Evolutionary conservation across 2,113 vertebrate species (phyloP).

Genomic region (Microtus oregoni): DNA sequence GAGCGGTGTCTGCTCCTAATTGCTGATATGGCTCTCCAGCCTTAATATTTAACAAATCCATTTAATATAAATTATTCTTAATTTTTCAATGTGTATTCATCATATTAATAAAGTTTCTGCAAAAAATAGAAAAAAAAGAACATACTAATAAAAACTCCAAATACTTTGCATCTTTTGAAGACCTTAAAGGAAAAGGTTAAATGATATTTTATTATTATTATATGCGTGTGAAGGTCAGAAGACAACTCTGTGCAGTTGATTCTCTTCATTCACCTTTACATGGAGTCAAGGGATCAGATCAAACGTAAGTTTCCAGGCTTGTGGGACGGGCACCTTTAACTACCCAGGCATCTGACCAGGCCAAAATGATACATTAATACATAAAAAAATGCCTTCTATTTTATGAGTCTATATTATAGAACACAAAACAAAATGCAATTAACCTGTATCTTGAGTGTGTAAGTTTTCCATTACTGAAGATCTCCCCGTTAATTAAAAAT

Average conservation of each 20-base stretch:
- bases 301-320: neutral
- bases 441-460: neutral
- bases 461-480: neutral
- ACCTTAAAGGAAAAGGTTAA: neutral
- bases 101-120: neutral
- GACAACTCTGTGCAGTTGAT: neutral
- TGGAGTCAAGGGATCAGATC: neutral
- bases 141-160: neutral
- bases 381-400: neutral
- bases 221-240: too few species aligned
- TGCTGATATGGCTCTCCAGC: neutral
- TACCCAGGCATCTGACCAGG: too few species aligned
- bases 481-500: neutral
- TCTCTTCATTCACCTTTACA: neutral
- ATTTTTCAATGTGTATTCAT: neutral
- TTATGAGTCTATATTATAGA: neutral
- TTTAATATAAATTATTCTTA: neutral
- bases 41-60: neutral
- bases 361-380: neutral
- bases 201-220: neutral
- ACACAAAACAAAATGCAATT: neutral
- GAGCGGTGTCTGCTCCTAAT: neutral
- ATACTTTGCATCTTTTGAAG: neutral
- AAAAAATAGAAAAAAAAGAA: slow-evolving; percentile 11
- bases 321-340: too few species aligned